phyloP scores from a whole-genome alignment of 2,113 vertebrate genomes.

The Epinephelus fuscoguttatus region DNA sequence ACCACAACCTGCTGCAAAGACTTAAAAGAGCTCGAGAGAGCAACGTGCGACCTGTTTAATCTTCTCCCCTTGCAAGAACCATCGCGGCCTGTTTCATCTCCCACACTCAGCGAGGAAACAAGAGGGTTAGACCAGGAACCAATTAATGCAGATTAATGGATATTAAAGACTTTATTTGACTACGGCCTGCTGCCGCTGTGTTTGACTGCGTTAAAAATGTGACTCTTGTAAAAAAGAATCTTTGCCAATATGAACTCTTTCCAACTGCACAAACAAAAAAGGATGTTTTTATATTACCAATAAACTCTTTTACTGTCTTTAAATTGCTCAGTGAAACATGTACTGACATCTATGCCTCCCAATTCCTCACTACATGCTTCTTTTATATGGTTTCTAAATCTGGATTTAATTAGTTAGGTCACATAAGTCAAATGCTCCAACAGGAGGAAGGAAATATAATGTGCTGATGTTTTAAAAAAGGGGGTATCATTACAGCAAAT shows the following conservation, averaged over 20 bases:
- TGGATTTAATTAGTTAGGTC: not conserved
- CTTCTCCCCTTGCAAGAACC: conserved; percentile 77
- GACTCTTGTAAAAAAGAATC: conserved; percentile 21
- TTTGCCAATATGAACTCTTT: not conserved
- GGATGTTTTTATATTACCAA: not conserved
- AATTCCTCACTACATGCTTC: not conserved
- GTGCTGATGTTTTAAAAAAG: not conserved
- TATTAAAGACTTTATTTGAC: conserved; percentile 71
- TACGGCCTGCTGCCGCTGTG: conserved; percentile 35
- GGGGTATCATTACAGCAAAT: not conserved
- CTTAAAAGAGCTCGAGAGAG: conserved; percentile 81
- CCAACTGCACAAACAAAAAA: not conserved
- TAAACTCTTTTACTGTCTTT: not conserved
- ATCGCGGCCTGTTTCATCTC: conserved; percentile 78
- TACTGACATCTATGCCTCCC: too few relatives aligned
- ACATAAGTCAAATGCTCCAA: not conserved
- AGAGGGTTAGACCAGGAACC: conserved; percentile 66
- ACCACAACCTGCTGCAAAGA: conserved; percentile 76
- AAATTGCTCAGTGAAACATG: not conserved
- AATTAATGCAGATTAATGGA: conserved; percentile 82
- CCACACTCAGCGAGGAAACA: conserved; percentile 71
- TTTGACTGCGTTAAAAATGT: conserved; percentile 34
- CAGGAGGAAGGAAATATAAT: not conserved
- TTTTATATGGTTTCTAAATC: not conserved
- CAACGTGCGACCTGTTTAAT: conserved; percentile 81